phyloP scores from a whole-genome alignment of 2,113 vertebrate species.

The Varanus komodoensis region DNA sequence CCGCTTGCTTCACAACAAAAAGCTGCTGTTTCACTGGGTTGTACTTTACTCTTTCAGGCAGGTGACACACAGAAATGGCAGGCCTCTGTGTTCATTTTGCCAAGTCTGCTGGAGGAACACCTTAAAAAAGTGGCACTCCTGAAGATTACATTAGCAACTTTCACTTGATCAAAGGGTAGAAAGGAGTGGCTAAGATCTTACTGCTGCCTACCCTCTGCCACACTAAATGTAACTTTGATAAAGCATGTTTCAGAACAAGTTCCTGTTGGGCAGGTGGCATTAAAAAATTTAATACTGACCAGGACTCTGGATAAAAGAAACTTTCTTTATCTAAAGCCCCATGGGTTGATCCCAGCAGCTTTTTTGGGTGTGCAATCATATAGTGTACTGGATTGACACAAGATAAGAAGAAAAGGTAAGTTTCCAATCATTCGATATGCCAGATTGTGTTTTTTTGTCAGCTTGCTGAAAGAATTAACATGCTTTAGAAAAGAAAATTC shows the following conservation, averaged over 20 bases:
- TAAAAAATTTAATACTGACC: background rate
- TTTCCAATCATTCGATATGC: background rate
- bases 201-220: background rate
- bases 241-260: background rate
- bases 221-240: background rate
- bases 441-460: background rate
- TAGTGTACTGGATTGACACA: background rate
- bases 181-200: conserved; percentile 5
- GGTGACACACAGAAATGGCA: background rate
- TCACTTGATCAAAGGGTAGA: background rate
- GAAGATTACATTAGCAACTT: background rate
- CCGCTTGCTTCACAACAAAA: background rate
- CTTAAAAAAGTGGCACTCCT: background rate
- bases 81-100: background rate
- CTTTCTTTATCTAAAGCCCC: background rate
- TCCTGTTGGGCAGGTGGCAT: background rate
- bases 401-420: background rate
- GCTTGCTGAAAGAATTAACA: background rate
- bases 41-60: background rate
- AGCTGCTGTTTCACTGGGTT: background rate
- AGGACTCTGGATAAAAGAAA: background rate
- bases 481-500: background rate
- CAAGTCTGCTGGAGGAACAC: background rate
- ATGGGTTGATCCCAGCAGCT: background rate
- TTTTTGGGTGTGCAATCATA: background rate